Conservation (phyloP, 2,113 vertebrate species). For the Galbula dea region DNA sequence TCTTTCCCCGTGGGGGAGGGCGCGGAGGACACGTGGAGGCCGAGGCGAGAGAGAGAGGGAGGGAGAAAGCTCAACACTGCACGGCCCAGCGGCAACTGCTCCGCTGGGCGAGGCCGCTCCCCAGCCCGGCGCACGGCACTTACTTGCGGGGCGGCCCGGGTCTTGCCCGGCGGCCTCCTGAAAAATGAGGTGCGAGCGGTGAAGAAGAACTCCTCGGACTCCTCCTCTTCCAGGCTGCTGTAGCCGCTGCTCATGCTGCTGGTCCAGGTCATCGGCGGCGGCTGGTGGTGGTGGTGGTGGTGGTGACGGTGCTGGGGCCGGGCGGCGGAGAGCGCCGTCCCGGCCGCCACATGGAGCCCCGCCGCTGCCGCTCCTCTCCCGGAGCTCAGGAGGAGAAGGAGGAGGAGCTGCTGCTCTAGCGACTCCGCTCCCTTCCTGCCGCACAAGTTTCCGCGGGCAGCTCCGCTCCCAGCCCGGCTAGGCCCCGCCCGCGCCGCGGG, state of each 20-base stretch:
- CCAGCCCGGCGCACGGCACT: conserved; percentile 17
- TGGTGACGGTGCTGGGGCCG: conserved; percentile 26
- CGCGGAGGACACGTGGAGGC: conserved; percentile 1
- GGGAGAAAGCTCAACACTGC: neutral
- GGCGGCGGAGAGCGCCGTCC: conserved; percentile 29
- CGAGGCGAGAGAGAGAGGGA: neutral
- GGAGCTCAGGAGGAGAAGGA: conserved; percentile 19
- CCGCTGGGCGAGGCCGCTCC: neutral
- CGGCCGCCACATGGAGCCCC: conserved; percentile 47
- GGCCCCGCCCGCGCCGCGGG: neutral
- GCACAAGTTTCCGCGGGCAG: neutral
- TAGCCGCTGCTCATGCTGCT: conserved; percentile 98
- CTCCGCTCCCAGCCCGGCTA: neutral
- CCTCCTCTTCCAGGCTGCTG: conserved; percentile 93
- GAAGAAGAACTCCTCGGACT: conserved; percentile 96
- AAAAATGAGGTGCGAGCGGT: conserved; percentile 96
- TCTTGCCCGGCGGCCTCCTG: conserved; percentile 83
- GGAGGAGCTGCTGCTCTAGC: conserved; percentile 7
- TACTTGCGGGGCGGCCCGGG: conserved; percentile 75
- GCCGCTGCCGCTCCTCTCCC: conserved; percentile 1
- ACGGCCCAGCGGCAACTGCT: neutral
- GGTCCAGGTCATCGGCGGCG: conserved; percentile 81
- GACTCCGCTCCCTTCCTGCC: conserved; percentile 33
- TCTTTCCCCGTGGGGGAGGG: neutral
- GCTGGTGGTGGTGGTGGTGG: conserved; percentile 59